Base-by-base conservation (phyloP, 2,113 vertebrate species). In the Oophaga pumilio region DNA sequence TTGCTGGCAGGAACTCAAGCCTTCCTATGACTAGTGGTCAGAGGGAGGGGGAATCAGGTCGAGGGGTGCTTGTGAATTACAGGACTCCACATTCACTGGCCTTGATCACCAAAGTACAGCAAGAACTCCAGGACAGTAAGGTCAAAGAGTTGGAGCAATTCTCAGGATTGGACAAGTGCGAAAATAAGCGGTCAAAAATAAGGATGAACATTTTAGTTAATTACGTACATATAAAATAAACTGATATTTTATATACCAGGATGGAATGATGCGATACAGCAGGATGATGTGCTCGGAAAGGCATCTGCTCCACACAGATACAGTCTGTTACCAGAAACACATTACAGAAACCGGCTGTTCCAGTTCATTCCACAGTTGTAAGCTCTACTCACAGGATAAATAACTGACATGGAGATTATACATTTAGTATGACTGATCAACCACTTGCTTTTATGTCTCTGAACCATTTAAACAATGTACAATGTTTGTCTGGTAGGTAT, bases 1-100 rank as follows among this genome's bases (percentile, higher is more conserved):
- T 0, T 74, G 95, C 94, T 99, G 97, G 97, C 97, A 98, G 97
- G 96, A 95, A 96, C 97, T 98, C 96, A 97, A 96, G 97, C 94
- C 95, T 96, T 56, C 94, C 94, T 93, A 95, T 96, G 93, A 91
- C 92, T 89, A 88, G 92, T 17, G 22, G 90, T 91, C 91, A 92
- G 91, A 91, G 92, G 91, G 90, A 85, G 79, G 91, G 71, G 24
- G 26, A 0, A 8, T 86, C 81, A 50, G 76, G 89, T 0, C 6
- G 76, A 86, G 82, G 87, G 89, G 66, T 49, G 89, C 82, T 82
- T 81, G 28, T 91, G 93, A 92, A 92, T 95, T 96, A 96, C 93
- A 94, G 91, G 92, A 90, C 77, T 24, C 87, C 33, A 49, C 90
- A 91, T 93, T 90, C 89, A 68, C 91, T 93, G 94, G 93, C 93